phyloP scores from a whole-genome alignment of 2,888 invertebrate species.

The Drosophila fulvimacula region DNA sequence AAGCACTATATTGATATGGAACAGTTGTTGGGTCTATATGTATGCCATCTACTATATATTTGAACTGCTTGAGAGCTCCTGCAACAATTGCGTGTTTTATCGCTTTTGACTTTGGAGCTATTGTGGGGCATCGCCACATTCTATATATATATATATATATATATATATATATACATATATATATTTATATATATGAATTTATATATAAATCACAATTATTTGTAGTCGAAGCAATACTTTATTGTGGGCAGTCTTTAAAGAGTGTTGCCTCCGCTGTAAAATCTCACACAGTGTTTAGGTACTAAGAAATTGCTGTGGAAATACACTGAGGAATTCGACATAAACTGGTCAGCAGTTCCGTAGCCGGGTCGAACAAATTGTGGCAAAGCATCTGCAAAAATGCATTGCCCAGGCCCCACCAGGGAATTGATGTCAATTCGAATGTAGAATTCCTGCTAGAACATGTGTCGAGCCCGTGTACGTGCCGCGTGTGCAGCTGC shows the following conservation, averaged over 20 bases:
- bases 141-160: slow-evolving; percentile 29
- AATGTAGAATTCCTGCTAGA: slow-evolving; percentile 82
- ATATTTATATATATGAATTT: no score
- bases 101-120: slow-evolving; percentile 41
- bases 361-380: slow-evolving; percentile 60
- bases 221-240: slow-evolving; percentile 3
- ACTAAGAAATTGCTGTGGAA: slow-evolving; percentile 26
- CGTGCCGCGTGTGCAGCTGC: slow-evolving; percentile 57
- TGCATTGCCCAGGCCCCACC: slow-evolving; percentile 43
- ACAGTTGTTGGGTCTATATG: slow-evolving; percentile 33
- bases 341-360: slow-evolving; percentile 31
- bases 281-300: slow-evolving; percentile 15
- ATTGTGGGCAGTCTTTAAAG: slow-evolving; percentile 2
- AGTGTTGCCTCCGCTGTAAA: not conserved
- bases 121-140: slow-evolving; percentile 7
- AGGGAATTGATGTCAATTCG: slow-evolving; percentile 81
- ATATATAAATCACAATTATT: slow-evolving; percentile 31
- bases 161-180: slow-evolving; percentile 24
- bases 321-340: slow-evolving; percentile 38
- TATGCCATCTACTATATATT: slow-evolving; percentile 27
- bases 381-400: slow-evolving; percentile 57
- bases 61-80: not conserved
- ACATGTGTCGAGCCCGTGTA: slow-evolving; percentile 79
- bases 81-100: slow-evolving; percentile 51
- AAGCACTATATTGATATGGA: slow-evolving; percentile 17